Evolutionary conservation across 2,113 vertebrate species (phyloP).

Genomic region (crab-eating macaque (Macaca fascicularis)): T2T-MFA8v1.1 NC_088384.1:25814001-25814500

Average conservation of each 20-base stretch:
- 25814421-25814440: conserved; percentile 50
- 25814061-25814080: too few species aligned
- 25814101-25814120: background rate
- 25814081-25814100: background rate
- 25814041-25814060: too few species aligned
- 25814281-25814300: rapidly evolving
- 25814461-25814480: conserved; percentile 39
- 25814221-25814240: background rate
- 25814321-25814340: rapidly evolving
- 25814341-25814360: background rate
- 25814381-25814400: background rate
- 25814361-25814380: background rate
- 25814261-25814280: rapidly evolving
- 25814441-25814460: conserved; percentile 53
- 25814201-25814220: background rate
- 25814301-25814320: rapidly evolving
- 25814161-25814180: background rate
- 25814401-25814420: conserved; percentile 60
- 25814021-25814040: too few species aligned
- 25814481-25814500: conserved; percentile 16
- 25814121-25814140: background rate
- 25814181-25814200: background rate
- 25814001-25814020: too few species aligned
- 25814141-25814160: background rate
- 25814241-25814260: rapidly evolving